Evolutionary conservation across 2,888 invertebrate genomes (phyloP).

Genomic region (Ischnus inquisitorius): DNA sequence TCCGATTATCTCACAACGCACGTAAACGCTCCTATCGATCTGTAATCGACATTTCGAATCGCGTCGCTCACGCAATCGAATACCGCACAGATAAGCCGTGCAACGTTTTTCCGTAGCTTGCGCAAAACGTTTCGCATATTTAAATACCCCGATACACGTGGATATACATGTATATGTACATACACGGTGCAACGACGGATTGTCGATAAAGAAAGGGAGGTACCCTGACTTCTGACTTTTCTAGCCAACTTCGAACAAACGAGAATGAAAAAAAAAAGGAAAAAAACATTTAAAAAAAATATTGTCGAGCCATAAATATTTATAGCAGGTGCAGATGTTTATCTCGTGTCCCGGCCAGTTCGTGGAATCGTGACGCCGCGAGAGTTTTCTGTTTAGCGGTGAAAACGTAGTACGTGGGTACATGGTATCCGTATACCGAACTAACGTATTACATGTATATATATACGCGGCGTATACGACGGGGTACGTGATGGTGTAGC

Average conservation of each 20-base stretch:
- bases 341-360: slow-evolving; percentile 42
- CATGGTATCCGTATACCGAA: slow-evolving; percentile 27
- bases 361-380: slow-evolving; percentile 62
- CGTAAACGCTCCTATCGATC: neutral
- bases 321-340: slow-evolving; percentile 62
- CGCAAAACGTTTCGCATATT: slow-evolving; percentile 15
- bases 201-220: slow-evolving; percentile 33
- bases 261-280: slow-evolving; percentile 20
- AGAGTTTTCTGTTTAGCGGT: slow-evolving; percentile 55
- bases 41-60: neutral
- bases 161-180: neutral
- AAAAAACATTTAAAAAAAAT: slow-evolving; percentile 26
- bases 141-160: neutral
- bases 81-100: neutral
- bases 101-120: neutral
- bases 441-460: slow-evolving; percentile 20
- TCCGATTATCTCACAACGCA: too few species aligned
- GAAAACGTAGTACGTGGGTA: slow-evolving; percentile 43
- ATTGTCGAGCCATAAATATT: slow-evolving; percentile 60
- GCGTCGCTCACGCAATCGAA: neutral
- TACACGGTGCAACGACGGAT: slow-evolving; percentile 1
- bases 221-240: slow-evolving; percentile 49
- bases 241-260: neutral
- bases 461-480: neutral
- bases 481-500: slow-evolving; percentile 47